Evolutionary conservation across 1,140 invertebrate genomes (phyloP).

Genomic region (Calliphora vicina): DNA sequence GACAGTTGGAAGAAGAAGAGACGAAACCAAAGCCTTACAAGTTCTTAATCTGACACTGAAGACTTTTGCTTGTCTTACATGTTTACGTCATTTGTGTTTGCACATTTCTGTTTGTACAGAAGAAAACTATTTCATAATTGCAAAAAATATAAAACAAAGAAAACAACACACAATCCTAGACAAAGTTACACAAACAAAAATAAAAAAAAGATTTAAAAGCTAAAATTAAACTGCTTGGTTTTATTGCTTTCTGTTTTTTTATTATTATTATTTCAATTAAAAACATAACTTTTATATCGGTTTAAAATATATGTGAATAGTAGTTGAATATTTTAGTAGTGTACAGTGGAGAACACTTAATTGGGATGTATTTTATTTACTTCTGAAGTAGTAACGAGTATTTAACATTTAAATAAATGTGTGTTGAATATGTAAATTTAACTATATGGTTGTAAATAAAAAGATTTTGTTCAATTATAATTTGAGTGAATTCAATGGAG

Average conservation of each 20-base stretch:
- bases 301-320: background rate
- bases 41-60: conserved; percentile 13
- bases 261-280: background rate
- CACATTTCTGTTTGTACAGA: background rate
- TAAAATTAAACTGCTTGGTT: too few relatives aligned
- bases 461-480: too few relatives aligned
- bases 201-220: background rate
- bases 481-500: too few relatives aligned
- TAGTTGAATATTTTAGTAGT: background rate
- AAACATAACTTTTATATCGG: background rate
- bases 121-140: background rate
- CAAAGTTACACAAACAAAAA: background rate
- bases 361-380: background rate
- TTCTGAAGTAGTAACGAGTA: background rate
- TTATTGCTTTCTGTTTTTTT: too few relatives aligned
- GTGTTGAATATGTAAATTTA: too few relatives aligned
- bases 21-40: conserved; percentile 27
- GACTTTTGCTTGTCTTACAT: background rate
- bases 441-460: too few relatives aligned
- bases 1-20: background rate
- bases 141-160: background rate
- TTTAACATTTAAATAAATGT: too few relatives aligned
- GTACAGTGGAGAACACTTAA: background rate
- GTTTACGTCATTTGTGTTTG: background rate
- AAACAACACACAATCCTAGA: background rate